These are phyloP conservation scores for Gambusia yucatana DNA, from an alignment of 2,797 vertebrate genomes.

Conservation along the genomic window DNA sequence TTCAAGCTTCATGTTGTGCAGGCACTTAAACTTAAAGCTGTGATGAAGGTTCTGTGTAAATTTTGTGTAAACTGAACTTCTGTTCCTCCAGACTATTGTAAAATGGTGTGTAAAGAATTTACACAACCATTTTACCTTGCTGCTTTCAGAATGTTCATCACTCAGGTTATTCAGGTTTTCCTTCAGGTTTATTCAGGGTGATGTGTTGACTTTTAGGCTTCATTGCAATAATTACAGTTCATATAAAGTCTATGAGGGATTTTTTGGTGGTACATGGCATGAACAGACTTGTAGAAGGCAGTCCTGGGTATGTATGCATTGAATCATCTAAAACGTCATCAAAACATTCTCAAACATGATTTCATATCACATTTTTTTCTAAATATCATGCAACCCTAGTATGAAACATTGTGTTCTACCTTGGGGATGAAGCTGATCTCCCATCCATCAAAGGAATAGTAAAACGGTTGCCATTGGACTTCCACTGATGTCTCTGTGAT, in stretches of 20 bases:
- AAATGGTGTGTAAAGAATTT: not conserved
- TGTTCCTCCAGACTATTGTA: not conserved
- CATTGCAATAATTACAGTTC: not conserved
- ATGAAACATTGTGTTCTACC: constrained; percentile 74
- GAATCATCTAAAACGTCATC: not conserved
- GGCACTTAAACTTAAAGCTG: constrained; percentile 31
- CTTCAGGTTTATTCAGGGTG: not conserved
- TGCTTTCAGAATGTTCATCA: not conserved
- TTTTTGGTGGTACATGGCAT: not conserved
- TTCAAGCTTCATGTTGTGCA: constrained; percentile 36
- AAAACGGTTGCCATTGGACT: constrained; percentile 95
- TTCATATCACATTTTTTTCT: not conserved
- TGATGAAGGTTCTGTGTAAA: not conserved
- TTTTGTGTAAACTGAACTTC: not conserved
- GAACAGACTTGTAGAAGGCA: not conserved
- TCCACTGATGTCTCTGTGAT: constrained; percentile 96
- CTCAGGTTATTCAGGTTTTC: not conserved
- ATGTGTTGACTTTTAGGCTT: not conserved
- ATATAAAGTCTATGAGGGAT: not conserved
- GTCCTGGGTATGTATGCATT: not conserved
- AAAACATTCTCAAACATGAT: not conserved
- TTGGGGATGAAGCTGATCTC: constrained; percentile 99
- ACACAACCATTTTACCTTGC: not conserved
- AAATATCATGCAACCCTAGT: not conserved
- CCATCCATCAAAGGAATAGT: constrained; percentile 95